Percentiles rank a stretch among this genome's conserved stretches.
phyloP scores from a whole-genome alignment of 1,140 invertebrate genomes.

The Carcinoscorpius rotundicauda region DNA sequence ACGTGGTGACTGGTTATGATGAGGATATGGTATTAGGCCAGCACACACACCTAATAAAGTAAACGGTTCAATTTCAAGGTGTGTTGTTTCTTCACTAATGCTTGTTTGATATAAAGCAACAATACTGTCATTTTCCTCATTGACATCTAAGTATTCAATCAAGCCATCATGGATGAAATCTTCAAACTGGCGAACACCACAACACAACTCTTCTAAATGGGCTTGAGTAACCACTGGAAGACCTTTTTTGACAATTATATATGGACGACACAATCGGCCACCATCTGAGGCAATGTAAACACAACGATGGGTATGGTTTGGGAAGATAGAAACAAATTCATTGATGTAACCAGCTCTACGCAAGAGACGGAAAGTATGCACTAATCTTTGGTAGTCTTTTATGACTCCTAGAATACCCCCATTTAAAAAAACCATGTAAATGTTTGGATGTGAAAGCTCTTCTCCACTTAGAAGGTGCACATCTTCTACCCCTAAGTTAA shows the following conservation, averaged over 20 bases:
- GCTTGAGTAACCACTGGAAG: conserved; percentile 55
- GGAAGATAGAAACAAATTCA: conserved; percentile 88
- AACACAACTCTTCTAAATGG: conserved; percentile 70
- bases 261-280: conserved; percentile 88
- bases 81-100: conserved; percentile 67
- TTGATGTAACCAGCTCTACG: conserved; percentile 71
- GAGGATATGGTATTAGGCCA: conserved; percentile 93
- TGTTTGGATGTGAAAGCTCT: conserved; percentile 60
- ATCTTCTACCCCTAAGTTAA: conserved; percentile 78
- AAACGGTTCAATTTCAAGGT: conserved; percentile 96
- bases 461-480: conserved; percentile 72
- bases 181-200: conserved; percentile 74
- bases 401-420: conserved; percentile 42
- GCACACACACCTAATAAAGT: conserved; percentile 94
- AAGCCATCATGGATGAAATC: conserved; percentile 87
- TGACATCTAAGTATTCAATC: conserved; percentile 98
- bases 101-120: conserved; percentile 81
- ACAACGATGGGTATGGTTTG: conserved; percentile 70
- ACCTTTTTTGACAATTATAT: conserved; percentile 75
- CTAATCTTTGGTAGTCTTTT: conserved; percentile 30
- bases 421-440: conserved; percentile 89
- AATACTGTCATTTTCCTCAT: conserved; percentile 93
- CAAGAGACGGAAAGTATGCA: conserved; percentile 64
- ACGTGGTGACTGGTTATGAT: conserved; percentile 97
- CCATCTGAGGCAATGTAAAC: conserved; percentile 95